Evolutionary conservation across 2,113 vertebrate genomes (phyloP).

Genomic region (Turdus rufiventris): DNA sequence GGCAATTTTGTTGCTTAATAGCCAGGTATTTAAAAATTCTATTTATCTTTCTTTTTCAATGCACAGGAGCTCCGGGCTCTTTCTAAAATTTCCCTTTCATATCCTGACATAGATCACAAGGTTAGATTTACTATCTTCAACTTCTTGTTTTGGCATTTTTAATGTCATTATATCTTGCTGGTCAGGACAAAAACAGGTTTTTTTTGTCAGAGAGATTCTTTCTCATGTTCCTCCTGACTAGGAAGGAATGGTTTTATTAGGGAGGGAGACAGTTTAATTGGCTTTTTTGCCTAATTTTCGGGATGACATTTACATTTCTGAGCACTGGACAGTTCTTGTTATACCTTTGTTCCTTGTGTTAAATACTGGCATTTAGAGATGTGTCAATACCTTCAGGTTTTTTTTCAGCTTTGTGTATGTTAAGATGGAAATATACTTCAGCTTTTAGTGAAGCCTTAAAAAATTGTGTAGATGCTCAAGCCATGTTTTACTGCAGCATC

Average conservation of each 20-base stretch:
- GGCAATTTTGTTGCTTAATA: neutral
- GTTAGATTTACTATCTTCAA: neutral
- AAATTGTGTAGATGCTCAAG: neutral
- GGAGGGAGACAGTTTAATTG: rapidly evolving
- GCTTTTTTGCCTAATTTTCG: neutral
- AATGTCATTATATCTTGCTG: neutral
- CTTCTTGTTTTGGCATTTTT: neutral
- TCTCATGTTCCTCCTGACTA: neutral
- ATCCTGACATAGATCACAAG: neutral
- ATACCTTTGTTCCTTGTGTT: rapidly evolving
- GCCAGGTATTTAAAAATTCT: neutral
- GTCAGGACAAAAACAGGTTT: neutral
- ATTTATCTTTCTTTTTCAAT: neutral
- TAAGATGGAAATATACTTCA: neutral
- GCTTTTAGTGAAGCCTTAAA: neutral
- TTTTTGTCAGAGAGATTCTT: neutral
- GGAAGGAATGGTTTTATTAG: neutral
- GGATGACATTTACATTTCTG: neutral
- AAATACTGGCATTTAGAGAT: neutral
- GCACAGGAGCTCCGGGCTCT: neutral
- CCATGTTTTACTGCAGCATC: neutral
- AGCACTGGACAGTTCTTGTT: neutral
- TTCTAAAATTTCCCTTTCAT: neutral
- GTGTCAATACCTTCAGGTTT: neutral
- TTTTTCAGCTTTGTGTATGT: neutral